Conservation (phyloP, 2,797 vertebrate genomes). For the Liasis olivaceus region DNA sequence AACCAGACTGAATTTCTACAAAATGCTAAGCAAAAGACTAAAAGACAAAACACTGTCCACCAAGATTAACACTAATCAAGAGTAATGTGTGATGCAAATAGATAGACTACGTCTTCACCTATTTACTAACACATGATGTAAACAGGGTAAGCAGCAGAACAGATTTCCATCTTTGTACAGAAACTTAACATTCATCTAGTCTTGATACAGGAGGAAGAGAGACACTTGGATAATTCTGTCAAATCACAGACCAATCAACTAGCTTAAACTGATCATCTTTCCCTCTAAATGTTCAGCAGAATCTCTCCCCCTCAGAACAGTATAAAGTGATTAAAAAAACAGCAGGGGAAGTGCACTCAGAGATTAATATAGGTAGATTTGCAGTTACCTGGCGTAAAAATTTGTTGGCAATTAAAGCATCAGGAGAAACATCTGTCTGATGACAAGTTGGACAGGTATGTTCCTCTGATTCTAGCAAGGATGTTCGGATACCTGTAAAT, state of each 20-base stretch:
- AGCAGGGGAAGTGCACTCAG: background rate
- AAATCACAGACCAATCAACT: background rate
- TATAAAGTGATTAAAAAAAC: background rate
- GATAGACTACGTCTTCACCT: background rate
- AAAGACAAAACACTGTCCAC: background rate
- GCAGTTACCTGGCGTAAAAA: slow-evolving; percentile 90
- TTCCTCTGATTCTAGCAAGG: slow-evolving; percentile 91
- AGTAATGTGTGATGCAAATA: background rate
- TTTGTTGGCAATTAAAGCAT: slow-evolving; percentile 94
- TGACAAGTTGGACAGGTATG: slow-evolving; percentile 92
- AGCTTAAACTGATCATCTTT: background rate
- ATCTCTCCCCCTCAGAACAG: background rate
- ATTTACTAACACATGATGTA: background rate
- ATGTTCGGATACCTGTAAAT: slow-evolving; percentile 87
- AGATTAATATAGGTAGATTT: background rate
- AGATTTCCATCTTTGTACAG: background rate
- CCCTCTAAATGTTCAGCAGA: no score
- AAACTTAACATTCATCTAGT: background rate
- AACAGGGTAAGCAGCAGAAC: background rate
- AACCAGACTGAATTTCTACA: background rate
- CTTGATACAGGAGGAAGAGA: background rate
- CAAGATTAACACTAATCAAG: background rate
- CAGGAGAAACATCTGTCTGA: slow-evolving; percentile 91
- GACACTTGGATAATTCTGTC: background rate
- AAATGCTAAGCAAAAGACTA: background rate